phyloP scores from a whole-genome alignment of 2,113 vertebrate species.

The Cephalopholis sonnerati region DNA sequence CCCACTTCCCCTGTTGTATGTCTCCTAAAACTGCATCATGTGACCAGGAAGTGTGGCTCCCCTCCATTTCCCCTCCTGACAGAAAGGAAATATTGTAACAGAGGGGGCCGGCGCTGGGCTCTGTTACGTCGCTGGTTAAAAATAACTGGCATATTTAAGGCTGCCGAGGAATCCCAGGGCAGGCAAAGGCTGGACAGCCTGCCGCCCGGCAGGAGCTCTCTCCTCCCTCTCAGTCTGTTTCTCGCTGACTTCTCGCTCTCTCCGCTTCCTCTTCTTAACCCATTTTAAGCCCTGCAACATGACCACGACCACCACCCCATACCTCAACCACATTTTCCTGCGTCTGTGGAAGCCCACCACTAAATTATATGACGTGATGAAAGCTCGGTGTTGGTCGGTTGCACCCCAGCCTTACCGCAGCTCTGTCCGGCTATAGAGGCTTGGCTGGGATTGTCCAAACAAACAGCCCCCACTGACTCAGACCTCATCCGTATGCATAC shows the following conservation, averaged over 20 bases:
- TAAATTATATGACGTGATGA: conserved; percentile 74
- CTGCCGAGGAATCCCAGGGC: conserved; percentile 94
- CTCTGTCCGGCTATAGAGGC: conserved; percentile 32
- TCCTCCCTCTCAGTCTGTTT: conserved; percentile 53
- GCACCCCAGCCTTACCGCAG: conserved; percentile 57
- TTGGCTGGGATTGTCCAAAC: conserved; percentile 62
- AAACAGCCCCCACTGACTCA: conserved; percentile 53
- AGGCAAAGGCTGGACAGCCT: conserved; percentile 91
- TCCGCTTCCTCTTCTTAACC: conserved; percentile 47
- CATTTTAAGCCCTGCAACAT: conserved; percentile 29
- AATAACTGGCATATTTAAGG: conserved; percentile 99
- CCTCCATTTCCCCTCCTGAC: conserved; percentile 96
- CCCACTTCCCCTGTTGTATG: conserved; percentile 62
- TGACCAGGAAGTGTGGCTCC: conserved; percentile 97
- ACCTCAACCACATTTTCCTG: conserved; percentile 42
- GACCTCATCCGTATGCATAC: conserved; percentile 49
- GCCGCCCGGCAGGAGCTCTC: conserved; percentile 78
- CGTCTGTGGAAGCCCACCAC: conserved; percentile 37
- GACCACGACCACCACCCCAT: conserved; percentile 40
- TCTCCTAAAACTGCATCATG: conserved; percentile 87
- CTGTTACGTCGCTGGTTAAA: conserved; percentile 97
- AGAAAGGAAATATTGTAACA: conserved; percentile 94
- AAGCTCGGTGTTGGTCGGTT: conserved; percentile 56
- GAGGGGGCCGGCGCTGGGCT: conserved; percentile 87
- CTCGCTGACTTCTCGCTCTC: conserved; percentile 50